Conservation (phyloP, 2,888 invertebrate species). For the Eledona agricola region DNA sequence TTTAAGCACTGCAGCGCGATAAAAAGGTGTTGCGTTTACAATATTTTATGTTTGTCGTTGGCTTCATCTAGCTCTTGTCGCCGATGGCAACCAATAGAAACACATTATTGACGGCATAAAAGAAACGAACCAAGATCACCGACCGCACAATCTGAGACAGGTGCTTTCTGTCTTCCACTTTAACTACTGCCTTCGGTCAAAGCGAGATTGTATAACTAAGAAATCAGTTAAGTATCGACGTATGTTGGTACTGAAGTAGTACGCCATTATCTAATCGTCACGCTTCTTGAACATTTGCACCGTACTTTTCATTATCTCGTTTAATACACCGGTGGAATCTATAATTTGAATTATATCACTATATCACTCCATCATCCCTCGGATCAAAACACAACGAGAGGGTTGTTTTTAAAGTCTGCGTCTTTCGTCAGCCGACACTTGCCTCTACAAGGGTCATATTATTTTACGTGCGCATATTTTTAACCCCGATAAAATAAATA, state of each 20-base stretch:
- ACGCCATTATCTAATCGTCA: slow-evolving; percentile 38
- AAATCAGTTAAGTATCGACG: slow-evolving; percentile 35
- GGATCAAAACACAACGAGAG: slow-evolving; percentile 3
- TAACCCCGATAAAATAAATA: slow-evolving; percentile 33
- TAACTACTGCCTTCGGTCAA: slow-evolving; percentile 38
- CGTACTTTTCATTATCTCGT: slow-evolving; percentile 20
- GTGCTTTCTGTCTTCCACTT: slow-evolving; percentile 40
- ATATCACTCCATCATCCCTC: slow-evolving; percentile 6
- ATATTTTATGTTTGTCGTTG: slow-evolving; percentile 26
- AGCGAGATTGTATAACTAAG: slow-evolving; percentile 36
- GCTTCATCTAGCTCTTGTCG: slow-evolving; percentile 26
- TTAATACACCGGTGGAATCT: slow-evolving; percentile 12
- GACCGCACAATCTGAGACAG: slow-evolving; percentile 36
- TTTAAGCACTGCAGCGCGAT: slow-evolving; percentile 12
- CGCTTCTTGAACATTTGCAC: slow-evolving; percentile 31
- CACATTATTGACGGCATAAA: slow-evolving; percentile 24
- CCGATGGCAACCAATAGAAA: slow-evolving; percentile 30
- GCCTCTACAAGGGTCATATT: slow-evolving; percentile 22
- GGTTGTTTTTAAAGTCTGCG: slow-evolving; percentile 8
- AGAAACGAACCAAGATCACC: slow-evolving; percentile 35
- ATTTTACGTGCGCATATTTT: slow-evolving; percentile 24
- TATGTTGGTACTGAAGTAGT: slow-evolving; percentile 27
- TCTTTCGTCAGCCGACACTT: slow-evolving; percentile 27
- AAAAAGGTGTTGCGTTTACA: slow-evolving; percentile 19
- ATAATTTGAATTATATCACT: slow-evolving; percentile 23